Conservation (phyloP, 1,140 invertebrate species). For the Papilio glaucus region DNA sequence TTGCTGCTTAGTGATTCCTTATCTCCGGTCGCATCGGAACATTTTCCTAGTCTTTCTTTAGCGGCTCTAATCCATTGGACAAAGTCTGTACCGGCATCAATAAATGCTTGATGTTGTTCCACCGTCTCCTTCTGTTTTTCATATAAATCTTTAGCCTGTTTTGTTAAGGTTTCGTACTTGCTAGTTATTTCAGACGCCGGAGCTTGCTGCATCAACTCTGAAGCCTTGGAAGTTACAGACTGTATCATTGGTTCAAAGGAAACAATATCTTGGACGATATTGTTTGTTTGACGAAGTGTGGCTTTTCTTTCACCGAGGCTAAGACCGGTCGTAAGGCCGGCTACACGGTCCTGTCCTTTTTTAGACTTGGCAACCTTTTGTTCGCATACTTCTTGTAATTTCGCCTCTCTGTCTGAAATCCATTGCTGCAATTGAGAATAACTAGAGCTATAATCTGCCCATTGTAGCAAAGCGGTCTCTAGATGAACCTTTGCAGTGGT, state of each 20-base stretch:
- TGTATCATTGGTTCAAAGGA: constrained; percentile 98
- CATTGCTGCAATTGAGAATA: constrained; percentile 96
- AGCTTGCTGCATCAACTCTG: constrained; percentile 92
- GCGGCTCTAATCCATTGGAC: constrained; percentile 95
- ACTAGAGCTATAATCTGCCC: constrained; percentile 97
- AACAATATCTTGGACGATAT: constrained; percentile 97
- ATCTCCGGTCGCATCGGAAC: constrained; percentile 96
- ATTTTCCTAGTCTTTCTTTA: constrained; percentile 95
- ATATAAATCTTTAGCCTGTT: constrained; percentile 94
- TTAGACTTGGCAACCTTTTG: constrained; percentile 92
- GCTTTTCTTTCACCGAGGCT: constrained; percentile 94
- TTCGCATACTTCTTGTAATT: constrained; percentile 96
- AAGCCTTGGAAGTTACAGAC: constrained; percentile 95
- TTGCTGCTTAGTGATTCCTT: constrained; percentile 94
- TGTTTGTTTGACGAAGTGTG: constrained; percentile 94
- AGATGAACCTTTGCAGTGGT: constrained; percentile 95
- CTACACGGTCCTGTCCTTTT: constrained; percentile 85
- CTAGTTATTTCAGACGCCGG: constrained; percentile 94
- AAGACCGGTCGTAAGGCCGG: constrained; percentile 89
- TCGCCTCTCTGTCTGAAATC: constrained; percentile 97
- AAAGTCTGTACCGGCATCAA: constrained; percentile 96
- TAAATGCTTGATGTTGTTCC: constrained; percentile 94
- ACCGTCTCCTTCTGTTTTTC: constrained; percentile 96
- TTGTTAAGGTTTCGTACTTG: constrained; percentile 95
- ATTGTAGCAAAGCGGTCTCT: constrained; percentile 95